Conservation (phyloP, 2,113 vertebrate genomes). For the Oreochromis tanganicae region DNA sequence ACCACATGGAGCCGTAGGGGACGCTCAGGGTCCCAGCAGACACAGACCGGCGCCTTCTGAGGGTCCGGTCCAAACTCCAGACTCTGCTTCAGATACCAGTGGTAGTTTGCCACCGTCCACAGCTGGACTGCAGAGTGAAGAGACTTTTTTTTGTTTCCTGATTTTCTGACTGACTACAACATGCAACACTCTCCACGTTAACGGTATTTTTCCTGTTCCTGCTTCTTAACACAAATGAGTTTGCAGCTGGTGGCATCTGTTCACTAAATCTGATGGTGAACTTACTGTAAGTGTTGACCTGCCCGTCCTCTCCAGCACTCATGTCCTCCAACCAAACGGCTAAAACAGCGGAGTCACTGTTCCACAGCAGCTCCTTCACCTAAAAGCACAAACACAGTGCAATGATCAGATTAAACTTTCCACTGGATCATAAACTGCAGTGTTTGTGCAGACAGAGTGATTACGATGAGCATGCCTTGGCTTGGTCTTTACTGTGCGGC, state of each 20-base stretch:
- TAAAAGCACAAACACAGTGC: conserved; percentile 36
- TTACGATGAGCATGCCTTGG: conserved; percentile 70
- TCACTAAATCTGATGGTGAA: background rate
- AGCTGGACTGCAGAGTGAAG: conserved; percentile 80
- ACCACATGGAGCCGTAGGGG: conserved; percentile 79
- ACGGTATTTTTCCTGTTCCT: background rate
- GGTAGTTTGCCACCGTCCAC: conserved; percentile 90
- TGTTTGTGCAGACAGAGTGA: background rate
- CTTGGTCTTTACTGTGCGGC: conserved; percentile 80
- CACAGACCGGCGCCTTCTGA: conserved; percentile 70
- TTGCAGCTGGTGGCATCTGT: background rate
- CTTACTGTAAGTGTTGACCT: conserved; percentile 76
- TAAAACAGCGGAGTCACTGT: conserved; percentile 86
- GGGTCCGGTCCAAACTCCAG: conserved; percentile 76
- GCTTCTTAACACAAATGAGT: background rate
- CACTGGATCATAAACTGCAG: background rate
- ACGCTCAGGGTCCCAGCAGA: conserved; percentile 83
- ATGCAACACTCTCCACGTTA: background rate
- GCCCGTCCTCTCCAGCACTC: conserved; percentile 46
- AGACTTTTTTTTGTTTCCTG: background rate
- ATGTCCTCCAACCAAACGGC: conserved; percentile 88
- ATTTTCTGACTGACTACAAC: background rate
- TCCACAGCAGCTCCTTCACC: conserved; percentile 94
- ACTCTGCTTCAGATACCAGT: conserved; percentile 97
- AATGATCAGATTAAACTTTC: background rate